Conservation (phyloP, 2,113 vertebrate genomes). For the Poeciliopsis retropinna region DNA sequence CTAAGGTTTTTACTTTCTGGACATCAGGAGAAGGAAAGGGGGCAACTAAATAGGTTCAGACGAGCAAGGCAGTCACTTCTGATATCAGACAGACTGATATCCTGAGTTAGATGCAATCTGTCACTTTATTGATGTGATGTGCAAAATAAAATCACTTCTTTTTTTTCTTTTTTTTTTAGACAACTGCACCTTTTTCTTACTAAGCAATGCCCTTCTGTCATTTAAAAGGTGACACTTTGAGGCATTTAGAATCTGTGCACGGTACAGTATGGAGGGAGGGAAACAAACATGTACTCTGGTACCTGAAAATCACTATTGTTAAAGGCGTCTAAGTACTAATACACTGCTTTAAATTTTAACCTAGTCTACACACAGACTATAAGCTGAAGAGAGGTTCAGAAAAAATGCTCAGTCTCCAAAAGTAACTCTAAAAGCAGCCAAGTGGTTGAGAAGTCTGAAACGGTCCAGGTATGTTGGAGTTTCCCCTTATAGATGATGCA, state of each 20-base stretch:
- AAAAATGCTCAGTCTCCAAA: slow-evolving; percentile 47
- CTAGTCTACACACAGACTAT: slow-evolving; percentile 65
- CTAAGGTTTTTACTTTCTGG: slow-evolving; percentile 42
- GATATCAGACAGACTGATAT: slow-evolving; percentile 46
- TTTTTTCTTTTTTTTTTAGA: slow-evolving; percentile 26
- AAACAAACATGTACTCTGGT: slow-evolving; percentile 63
- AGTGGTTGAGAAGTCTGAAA: slow-evolving; percentile 30
- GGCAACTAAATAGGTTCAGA: slow-evolving; percentile 39
- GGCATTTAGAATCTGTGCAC: slow-evolving; percentile 68
- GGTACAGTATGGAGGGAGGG: slow-evolving; percentile 55
- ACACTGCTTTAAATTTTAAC: slow-evolving; percentile 49
- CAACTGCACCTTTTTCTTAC: slow-evolving; percentile 46
- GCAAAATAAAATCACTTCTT: slow-evolving; percentile 66
- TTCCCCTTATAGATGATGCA: background rate
- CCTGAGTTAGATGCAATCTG: slow-evolving; percentile 31
- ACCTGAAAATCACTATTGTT: slow-evolving; percentile 73
- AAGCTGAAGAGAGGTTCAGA: slow-evolving; percentile 54
- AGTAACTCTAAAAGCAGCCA: slow-evolving; percentile 53
- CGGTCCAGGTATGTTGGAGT: slow-evolving; percentile 23
- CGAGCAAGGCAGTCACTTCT: slow-evolving; percentile 48
- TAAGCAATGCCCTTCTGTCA: slow-evolving; percentile 51
- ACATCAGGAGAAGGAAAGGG: background rate
- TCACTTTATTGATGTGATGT: slow-evolving; percentile 48
- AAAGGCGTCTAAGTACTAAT: slow-evolving; percentile 67
- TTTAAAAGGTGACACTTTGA: slow-evolving; percentile 74